Evolutionary conservation across 2,113 vertebrate genomes (phyloP), one percentile per base, ranked within the genome.

Genomic region (Polyodon spathula): DNA sequence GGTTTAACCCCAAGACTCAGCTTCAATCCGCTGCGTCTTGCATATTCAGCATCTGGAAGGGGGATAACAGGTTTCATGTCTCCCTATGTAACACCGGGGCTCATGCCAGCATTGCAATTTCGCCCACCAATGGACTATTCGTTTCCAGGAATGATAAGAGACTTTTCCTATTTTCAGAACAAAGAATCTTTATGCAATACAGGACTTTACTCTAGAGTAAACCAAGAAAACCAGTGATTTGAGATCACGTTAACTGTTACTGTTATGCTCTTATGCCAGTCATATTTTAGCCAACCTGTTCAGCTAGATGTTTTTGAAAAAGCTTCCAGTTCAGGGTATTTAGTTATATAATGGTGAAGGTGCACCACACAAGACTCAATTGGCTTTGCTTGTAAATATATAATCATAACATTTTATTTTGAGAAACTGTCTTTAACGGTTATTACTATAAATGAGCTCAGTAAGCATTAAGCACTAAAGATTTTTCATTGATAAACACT

Each of bases 31-130:
- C 61, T 93, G 37, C 71, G 81, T 2, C 65, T 92, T 66, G 75
- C 88, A 4, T 93, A 90, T 59, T 84, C 90, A n/a, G 69, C 85
- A 17, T 64, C 85, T 42, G 81, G 78, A 67, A 81, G 83, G 55
- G 75, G 71, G 0, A 61, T 91, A 10, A 68, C 90, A 51, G 74
- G 83, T 9, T 83, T 92, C 37, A 77, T 90, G 77, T 81, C 89
- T 0, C 89, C 90, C 0, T 92, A 90, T 51, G 59, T 93, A 68
- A 81, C 86, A 0, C 81, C 90, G 15, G 86, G 90, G 39, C 67
- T 92, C 57, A 77, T 92, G 72, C 89, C 91, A 3, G 59, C 84
- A n/a, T 78, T 92, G 43, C 85, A 91, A 59, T 81, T 92, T 58
- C 82, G 74, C 6, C 84, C 91, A 6, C 71, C 74, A 4, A 48